A percentile compares a stretch with the other conserved stretches of the same genome.
Evolutionary conservation across 2,797 vertebrate species (phyloP).

Genomic region (Pipistrellus pipistrellus): DNA sequence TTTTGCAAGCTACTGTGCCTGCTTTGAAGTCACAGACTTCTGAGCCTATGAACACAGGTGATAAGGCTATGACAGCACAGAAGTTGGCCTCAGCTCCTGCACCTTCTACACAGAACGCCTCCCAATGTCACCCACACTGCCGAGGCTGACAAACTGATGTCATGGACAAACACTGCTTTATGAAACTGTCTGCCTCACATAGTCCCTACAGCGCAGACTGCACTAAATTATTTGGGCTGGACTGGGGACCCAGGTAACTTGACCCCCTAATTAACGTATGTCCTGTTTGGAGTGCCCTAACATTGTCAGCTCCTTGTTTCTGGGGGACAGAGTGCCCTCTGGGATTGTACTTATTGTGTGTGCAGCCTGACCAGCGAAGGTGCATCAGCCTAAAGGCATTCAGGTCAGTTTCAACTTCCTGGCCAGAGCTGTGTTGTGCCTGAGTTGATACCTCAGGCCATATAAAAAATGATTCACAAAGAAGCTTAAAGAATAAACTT

Average conservation of each 20-base stretch:
- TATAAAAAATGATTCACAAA: background rate
- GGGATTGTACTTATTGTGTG: background rate
- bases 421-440: background rate
- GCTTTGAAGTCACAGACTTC: background rate
- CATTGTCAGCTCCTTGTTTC: background rate
- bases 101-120: background rate
- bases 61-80: background rate
- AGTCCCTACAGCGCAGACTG: background rate
- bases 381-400: background rate
- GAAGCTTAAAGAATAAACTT: background rate
- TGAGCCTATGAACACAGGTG: background rate
- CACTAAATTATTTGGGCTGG: background rate
- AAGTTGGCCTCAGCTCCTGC: background rate
- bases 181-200: background rate
- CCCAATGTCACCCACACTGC: background rate
- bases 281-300: too few species aligned
- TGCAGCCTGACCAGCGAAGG: too few species aligned
- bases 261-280: background rate
- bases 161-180: background rate
- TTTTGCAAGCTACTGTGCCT: background rate
- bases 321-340: background rate
- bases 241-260: accelerated
- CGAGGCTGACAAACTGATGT: background rate
- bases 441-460: background rate
- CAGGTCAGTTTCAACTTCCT: background rate